phyloP scores from a whole-genome alignment of 2,888 invertebrate genomes.

The Drosophila fulvimacula region DNA sequence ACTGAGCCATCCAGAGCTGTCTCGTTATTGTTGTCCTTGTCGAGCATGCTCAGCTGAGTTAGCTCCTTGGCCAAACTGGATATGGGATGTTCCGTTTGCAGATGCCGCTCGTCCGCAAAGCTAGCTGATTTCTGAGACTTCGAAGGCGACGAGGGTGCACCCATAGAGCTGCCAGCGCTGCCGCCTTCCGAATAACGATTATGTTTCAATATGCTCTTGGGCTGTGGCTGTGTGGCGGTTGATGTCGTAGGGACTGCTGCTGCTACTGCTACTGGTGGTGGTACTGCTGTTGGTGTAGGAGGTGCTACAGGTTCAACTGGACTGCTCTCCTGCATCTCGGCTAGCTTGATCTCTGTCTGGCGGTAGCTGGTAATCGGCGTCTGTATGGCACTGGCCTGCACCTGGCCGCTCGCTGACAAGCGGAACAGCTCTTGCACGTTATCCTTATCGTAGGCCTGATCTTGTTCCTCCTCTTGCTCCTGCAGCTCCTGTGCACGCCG shows the following conservation, averaged over 20 bases:
- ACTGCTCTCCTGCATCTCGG: conserved; percentile 62
- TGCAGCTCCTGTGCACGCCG: conserved; percentile 93
- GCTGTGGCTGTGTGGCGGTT: conserved; percentile 69
- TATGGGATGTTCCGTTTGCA: conserved; percentile 82
- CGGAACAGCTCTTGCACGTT: conserved; percentile 86
- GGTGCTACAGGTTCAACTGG: conserved; percentile 50
- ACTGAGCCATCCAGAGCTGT: conserved; percentile 45
- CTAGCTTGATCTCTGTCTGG: conserved; percentile 83
- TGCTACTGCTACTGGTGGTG: conserved; percentile 20
- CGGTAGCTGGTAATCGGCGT: conserved; percentile 85
- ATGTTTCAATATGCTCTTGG: conserved; percentile 85
- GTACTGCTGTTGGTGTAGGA: conserved; percentile 7
- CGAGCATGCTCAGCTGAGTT: conserved; percentile 76
- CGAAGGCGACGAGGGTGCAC: conserved; percentile 83
- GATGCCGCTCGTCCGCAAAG: conserved; percentile 83
- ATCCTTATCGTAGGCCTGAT: conserved; percentile 83
- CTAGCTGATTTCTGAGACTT: conserved; percentile 84
- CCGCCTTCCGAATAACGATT: conserved; percentile 81
- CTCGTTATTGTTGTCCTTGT: conserved; percentile 71
- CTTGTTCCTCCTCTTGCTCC: conserved; percentile 88
- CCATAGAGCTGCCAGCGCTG: conserved; percentile 50
- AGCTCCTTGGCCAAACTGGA: conserved; percentile 82
- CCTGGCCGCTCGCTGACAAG: conserved; percentile 81
- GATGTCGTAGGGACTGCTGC: conserved; percentile 2
- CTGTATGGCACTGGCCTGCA: conserved; percentile 84